Evolutionary conservation across 2,113 vertebrate species (phyloP).

Genomic region (Carassius gibelio): DNA sequence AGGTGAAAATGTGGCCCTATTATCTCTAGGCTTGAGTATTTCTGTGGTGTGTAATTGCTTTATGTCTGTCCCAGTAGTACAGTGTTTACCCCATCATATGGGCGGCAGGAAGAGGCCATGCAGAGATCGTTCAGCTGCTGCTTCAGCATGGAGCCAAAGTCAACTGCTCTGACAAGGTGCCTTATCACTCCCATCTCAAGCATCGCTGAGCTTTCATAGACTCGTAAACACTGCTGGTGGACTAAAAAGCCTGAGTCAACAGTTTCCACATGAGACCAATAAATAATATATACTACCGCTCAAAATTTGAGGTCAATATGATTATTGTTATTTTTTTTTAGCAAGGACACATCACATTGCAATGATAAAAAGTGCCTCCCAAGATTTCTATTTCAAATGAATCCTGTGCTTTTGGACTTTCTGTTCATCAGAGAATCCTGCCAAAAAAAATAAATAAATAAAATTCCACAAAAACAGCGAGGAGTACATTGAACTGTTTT

Average conservation of each 20-base stretch:
- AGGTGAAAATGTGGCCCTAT: not conserved
- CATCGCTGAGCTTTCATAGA: conserved; percentile 39
- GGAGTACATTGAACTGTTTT: not conserved
- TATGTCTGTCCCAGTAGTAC: conserved; percentile 81
- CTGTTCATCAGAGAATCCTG: too few relatives aligned
- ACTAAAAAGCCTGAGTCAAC: conserved; percentile 8
- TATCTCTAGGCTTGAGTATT: not conserved
- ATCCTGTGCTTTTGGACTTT: not conserved
- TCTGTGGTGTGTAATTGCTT: conserved; percentile 7
- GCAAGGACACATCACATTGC: not conserved
- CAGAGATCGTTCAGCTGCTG: conserved; percentile 88
- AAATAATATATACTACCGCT: not conserved
- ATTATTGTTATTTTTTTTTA: not conserved
- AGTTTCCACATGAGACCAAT: not conserved
- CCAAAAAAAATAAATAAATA: not conserved
- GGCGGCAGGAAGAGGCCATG: conserved; percentile 94
- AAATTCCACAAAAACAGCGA: not conserved
- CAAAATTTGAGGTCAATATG: not conserved
- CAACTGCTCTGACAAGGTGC: conserved; percentile 98
- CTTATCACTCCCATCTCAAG: conserved; percentile 39
- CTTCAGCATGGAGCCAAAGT: conserved; percentile 92
- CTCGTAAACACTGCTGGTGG: not conserved
- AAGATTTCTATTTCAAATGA: not conserved
- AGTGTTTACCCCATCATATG: conserved; percentile 97
- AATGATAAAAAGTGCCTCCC: not conserved